Evolutionary conservation across 2,797 vertebrate species (phyloP).

Genomic region (Chloroceryle amazona): DNA sequence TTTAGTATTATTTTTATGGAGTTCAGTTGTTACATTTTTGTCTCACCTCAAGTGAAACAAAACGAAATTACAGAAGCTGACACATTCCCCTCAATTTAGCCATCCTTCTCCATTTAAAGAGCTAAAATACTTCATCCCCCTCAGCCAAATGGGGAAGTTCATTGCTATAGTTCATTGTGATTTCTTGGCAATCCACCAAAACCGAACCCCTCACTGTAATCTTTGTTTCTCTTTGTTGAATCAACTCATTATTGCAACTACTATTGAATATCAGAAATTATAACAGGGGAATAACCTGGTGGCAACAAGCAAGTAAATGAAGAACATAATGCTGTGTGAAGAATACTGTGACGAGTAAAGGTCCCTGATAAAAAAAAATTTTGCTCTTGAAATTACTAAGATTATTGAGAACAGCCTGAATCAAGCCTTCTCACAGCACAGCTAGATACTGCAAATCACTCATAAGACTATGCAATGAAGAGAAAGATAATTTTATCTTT

Average conservation of each 20-base stretch:
- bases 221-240: not conserved
- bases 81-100: not conserved
- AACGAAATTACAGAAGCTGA: not conserved
- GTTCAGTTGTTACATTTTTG: not conserved
- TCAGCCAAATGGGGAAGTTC: not conserved
- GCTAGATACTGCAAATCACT: not conserved
- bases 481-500: not conserved
- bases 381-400: not conserved
- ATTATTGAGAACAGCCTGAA: not conserved
- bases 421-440: not conserved
- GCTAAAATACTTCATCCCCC: not conserved
- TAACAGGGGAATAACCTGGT: not conserved
- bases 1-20: not conserved
- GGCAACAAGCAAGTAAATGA: not conserved
- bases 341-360: not conserved
- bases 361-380: not conserved
- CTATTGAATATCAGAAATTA: not conserved
- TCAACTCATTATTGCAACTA: not conserved
- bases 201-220: not conserved
- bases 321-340: not conserved
- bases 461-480: not conserved
- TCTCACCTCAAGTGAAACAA: not conserved
- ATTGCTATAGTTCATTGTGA: not conserved
- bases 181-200: not conserved
- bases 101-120: not conserved